Percentiles rank a stretch among this genome's conserved stretches.
These are phyloP conservation scores for Alentia gelatinosa DNA, from an alignment of 2,888 invertebrate species.

Conservation along the genomic window DNA sequence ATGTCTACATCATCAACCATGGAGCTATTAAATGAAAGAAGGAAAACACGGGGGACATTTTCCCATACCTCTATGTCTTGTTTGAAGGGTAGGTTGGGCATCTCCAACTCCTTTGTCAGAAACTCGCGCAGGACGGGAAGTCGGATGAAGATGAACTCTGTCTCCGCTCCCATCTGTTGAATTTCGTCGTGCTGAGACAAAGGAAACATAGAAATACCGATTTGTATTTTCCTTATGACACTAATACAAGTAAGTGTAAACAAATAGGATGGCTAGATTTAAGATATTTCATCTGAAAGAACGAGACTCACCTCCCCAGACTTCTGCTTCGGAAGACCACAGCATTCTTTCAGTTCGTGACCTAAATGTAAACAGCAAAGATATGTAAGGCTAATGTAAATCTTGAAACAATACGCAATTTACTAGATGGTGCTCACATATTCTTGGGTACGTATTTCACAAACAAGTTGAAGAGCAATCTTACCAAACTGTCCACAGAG, in stretches of 20 bases:
- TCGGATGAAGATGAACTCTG: slow-evolving; percentile 93
- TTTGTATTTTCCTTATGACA: too few species aligned
- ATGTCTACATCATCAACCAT: too few species aligned
- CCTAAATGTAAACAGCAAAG: slow-evolving; percentile 81
- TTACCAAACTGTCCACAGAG: slow-evolving; percentile 88
- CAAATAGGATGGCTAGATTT: too few species aligned
- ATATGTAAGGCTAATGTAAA: background rate
- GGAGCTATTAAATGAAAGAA: too few species aligned
- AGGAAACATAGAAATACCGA: too few species aligned
- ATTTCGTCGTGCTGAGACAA: slow-evolving; percentile 82
- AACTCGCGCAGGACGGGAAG: slow-evolving; percentile 96
- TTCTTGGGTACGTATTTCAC: background rate
- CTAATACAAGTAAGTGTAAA: too few species aligned
- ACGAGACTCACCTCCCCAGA: slow-evolving; percentile 79
- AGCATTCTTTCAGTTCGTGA: slow-evolving; percentile 96
- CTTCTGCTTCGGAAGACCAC: slow-evolving; percentile 86
- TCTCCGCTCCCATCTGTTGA: slow-evolving; percentile 84
- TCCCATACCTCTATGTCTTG: slow-evolving; percentile 92
- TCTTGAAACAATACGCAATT: background rate
- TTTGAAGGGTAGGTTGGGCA: slow-evolving; percentile 93
- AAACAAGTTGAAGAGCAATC: slow-evolving; percentile 34
- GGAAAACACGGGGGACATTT: too few species aligned
- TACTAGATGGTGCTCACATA: background rate
- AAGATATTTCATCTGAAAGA: too few species aligned
- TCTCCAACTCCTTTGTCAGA: slow-evolving; percentile 91